phyloP scores from a whole-genome alignment of 2,113 vertebrate genomes.

The Pongo pygmaeus region DNA sequence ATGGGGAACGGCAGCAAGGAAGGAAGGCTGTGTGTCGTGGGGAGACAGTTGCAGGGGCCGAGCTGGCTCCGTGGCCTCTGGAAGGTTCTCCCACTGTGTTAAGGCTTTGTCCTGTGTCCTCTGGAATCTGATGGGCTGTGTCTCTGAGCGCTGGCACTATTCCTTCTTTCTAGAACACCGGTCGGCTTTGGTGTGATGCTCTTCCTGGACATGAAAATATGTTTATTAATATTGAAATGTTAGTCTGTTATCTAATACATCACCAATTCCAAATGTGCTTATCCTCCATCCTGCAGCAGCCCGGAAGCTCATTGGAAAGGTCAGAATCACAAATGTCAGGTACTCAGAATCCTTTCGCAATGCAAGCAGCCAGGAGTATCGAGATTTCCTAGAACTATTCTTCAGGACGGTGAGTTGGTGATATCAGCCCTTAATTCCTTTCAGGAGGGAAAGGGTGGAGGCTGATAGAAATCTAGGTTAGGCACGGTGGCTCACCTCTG shows the following conservation, averaged over 20 bases:
- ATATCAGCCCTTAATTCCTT: accelerated
- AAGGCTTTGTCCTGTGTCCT: background rate
- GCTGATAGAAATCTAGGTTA: accelerated
- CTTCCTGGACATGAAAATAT: accelerated
- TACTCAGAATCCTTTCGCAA: conserved; percentile 82
- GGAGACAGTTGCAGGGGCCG: accelerated
- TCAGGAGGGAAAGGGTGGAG: accelerated
- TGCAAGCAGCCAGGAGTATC: conserved; percentile 83
- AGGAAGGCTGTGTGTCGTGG: accelerated
- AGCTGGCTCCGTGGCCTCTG: accelerated
- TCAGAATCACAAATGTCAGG: conserved; percentile 81
- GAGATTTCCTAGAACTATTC: conserved; percentile 82
- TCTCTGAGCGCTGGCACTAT: accelerated
- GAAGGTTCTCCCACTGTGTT: background rate
- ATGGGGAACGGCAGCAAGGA: accelerated
- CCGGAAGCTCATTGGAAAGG: conserved; percentile 82
- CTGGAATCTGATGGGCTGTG: background rate
- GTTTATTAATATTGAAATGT: background rate
- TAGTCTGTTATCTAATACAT: accelerated
- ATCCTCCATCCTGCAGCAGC: conserved; percentile 79
- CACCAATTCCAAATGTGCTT: accelerated
- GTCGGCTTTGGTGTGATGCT: background rate
- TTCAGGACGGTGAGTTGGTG: conserved; percentile 81
- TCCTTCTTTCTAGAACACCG: background rate
- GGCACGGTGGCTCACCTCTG: no score